Evolutionary conservation across 1,140 invertebrate species (phyloP), one percentile per base, ranked within the genome.

Genomic region (Drosophila simulans): DNA sequence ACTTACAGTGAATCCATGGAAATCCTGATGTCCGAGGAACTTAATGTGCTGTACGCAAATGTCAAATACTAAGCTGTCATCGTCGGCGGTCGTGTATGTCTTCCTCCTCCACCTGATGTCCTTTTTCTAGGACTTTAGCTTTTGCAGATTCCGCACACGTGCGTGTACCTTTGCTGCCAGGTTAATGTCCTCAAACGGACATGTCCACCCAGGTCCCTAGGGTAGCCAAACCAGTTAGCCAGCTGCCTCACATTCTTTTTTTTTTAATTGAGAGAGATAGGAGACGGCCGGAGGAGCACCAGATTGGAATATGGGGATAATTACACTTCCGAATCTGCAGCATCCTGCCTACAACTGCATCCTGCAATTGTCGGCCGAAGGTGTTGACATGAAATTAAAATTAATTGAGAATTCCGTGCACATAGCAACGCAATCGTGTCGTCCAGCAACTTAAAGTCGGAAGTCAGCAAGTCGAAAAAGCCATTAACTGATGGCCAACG

Each of bases 301-400:
- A 63, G 75, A 81, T 76, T 68, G 73, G 72, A 82, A 81, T 80
- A 78, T 69, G 73, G 69, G 78, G 77, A 80, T 80, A 82, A 80
- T 82, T 80, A 82, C 78, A 63, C 79, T 66, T 56, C 55, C 56
- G 57, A 70, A 77, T 8, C 3, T 46, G 52, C 48, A 34, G 37
- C 25, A 11, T 25, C 34, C 49, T 62, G 59, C 59, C 42, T 27
- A 46, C 60, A 37, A 45, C 34, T 37, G 31, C 62, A 48, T 31
- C 31, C 27, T 73, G 77, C 46, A 77, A 70, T 80, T 77, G 77
- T 75, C 78, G 65, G 71, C 52, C 52, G 31, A 80, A 85, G 82
- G 82, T 85, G 82, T 85, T 81, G 82, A 80, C 80, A 83, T 73
- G 73, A 83, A 85, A 85, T 85, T 85, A 83, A 85, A 85, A 85